Conservation (phyloP, 2,113 vertebrate species). For the Leptodactylus fuscus region DNA sequence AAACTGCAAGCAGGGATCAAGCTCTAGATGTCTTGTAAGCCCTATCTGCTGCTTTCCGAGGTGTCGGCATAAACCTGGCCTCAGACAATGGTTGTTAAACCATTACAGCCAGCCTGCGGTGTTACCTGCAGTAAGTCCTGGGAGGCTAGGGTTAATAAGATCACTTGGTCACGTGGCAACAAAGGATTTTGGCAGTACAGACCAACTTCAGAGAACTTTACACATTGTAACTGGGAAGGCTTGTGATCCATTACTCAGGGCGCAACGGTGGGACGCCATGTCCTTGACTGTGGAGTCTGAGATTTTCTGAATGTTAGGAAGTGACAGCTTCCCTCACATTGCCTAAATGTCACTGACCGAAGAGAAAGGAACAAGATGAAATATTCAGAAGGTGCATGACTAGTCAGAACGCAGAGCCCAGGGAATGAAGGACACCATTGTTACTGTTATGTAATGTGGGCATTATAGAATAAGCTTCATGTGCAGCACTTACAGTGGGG, state of each 20-base stretch:
- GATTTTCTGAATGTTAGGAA: not conserved
- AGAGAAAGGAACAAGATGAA: conserved; percentile 10
- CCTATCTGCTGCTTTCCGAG: not conserved
- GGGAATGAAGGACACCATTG: not conserved
- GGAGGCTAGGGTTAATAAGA: conserved; percentile 11
- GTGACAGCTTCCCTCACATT: conserved; percentile 26
- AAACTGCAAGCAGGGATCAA: not conserved
- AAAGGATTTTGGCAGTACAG: not conserved
- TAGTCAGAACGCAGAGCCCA: not conserved
- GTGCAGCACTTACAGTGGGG: not conserved
- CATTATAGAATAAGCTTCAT: not conserved
- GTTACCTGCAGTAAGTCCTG: not conserved
- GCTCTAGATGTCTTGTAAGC: not conserved
- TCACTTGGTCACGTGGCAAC: not conserved
- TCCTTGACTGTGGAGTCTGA: not conserved
- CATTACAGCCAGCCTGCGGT: not conserved
- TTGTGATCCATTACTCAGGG: not conserved
- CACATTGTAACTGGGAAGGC: not conserved
- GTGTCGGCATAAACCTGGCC: too few species aligned
- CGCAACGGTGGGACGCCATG: not conserved
- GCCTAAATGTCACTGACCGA: not conserved
- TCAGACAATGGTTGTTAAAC: not conserved
- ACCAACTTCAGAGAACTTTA: conserved; percentile 1
- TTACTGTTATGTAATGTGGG: not conserved
- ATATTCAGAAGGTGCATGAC: conserved; percentile 16